These are phyloP conservation scores for Tetramorium bicarinatum DNA, from an alignment of 2,888 invertebrate species.

Conservation along the genomic window DNA sequence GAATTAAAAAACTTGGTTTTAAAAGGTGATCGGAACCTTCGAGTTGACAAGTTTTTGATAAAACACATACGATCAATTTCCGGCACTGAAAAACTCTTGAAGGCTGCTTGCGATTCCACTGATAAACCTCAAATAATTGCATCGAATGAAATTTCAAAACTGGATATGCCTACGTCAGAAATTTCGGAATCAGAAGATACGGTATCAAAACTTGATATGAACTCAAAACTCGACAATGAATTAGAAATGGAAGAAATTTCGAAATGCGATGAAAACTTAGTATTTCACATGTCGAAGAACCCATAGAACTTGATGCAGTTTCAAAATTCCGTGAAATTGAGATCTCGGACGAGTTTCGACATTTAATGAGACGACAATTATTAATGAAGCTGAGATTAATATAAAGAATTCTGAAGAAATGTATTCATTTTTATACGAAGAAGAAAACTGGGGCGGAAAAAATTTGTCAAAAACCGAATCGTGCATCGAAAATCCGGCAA, in stretches of 20 bases:
- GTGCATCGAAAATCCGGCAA: too few species aligned
- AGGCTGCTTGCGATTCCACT: background rate
- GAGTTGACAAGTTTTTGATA: conserved; percentile 14
- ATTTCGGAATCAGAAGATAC: background rate
- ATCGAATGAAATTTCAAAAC: background rate
- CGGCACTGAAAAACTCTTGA: background rate
- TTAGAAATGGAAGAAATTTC: background rate
- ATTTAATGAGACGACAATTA: background rate
- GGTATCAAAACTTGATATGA: background rate
- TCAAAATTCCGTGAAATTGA: background rate
- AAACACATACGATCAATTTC: conserved; percentile 1
- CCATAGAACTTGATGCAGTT: background rate
- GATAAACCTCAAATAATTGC: background rate
- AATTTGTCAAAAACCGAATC: too few species aligned
- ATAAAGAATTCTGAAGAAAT: background rate
- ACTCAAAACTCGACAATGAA: background rate
- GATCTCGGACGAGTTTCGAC: background rate
- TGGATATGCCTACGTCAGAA: background rate
- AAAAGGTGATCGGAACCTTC: background rate
- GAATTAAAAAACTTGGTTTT: background rate
- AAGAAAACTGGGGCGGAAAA: too few species aligned
- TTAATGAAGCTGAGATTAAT: background rate
- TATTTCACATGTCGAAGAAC: background rate
- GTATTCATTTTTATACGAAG: too few species aligned
- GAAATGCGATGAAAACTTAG: background rate